Evolutionary conservation across 2,113 vertebrate species (phyloP).

Genomic region (Hoplias malabaricus): DNA sequence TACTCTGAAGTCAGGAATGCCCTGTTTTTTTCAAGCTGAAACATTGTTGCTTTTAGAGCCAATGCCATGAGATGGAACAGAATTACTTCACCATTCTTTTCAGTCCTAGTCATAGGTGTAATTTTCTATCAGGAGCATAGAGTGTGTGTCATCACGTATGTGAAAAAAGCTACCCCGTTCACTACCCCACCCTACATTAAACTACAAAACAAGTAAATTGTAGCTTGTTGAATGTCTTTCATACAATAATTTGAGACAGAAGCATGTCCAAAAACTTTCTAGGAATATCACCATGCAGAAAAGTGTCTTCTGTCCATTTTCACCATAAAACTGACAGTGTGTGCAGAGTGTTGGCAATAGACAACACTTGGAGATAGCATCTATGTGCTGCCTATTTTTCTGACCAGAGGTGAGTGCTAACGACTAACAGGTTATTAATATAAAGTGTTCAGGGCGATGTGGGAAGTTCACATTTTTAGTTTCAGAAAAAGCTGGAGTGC

Average conservation of each 20-base stretch:
- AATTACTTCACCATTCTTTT: neutral
- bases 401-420: neutral
- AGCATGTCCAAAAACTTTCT: neutral
- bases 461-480: neutral
- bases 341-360: neutral
- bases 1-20: neutral
- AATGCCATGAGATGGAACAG: neutral
- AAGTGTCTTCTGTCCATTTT: neutral
- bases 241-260: neutral
- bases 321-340: neutral
- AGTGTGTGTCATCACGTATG: too few species aligned
- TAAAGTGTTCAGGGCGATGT: neutral
- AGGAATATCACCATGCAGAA: neutral
- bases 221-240: too few species aligned
- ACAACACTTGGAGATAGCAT: neutral
- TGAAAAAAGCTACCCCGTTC: too few species aligned
- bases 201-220: too few species aligned
- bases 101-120: neutral
- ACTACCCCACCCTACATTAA: too few species aligned
- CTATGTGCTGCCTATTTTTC: neutral
- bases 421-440: neutral
- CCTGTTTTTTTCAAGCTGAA: neutral
- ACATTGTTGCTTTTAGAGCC: neutral
- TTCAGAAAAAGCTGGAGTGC: too few species aligned
- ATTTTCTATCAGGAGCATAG: too few species aligned